phyloP scores from a whole-genome alignment of 2,888 invertebrate genomes.

The Pilophorus perplexus region DNA sequence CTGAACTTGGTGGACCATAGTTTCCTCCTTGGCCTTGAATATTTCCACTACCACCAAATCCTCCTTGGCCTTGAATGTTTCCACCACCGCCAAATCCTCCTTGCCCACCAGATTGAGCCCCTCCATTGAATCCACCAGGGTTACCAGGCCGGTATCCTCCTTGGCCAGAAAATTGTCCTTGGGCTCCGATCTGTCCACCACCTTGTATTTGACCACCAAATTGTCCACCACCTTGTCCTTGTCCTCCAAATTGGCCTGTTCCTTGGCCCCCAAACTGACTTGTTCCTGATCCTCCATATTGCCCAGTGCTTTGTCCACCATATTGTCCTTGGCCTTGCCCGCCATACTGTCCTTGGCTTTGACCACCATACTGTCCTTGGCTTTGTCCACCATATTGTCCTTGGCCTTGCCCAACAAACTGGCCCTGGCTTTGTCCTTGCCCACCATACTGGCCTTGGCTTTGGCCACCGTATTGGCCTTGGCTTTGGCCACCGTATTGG shows the following conservation, averaged over 20 bases:
- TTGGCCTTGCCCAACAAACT: neutral
- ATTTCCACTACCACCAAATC: slow-evolving; percentile 10
- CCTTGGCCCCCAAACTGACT: neutral
- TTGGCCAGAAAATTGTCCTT: slow-evolving; percentile 9
- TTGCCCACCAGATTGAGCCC: slow-evolving; percentile 20
- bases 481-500: too few relatives aligned
- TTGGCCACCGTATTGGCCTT: too few relatives aligned
- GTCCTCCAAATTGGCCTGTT: slow-evolving; percentile 7
- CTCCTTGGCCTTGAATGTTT: slow-evolving; percentile 25
- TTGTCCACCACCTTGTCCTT: slow-evolving; percentile 17
- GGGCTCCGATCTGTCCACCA: neutral
- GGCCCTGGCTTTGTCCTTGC: neutral
- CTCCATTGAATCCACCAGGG: neutral
- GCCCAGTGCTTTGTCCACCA: too few relatives aligned
- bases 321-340: neutral
- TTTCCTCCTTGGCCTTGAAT: slow-evolving; percentile 4
- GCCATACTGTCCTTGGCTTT: slow-evolving; percentile 11
- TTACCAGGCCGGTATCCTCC: slow-evolving; percentile 1
- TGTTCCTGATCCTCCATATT: neutral
- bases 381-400: slow-evolving; percentile 8
- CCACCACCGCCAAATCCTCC: neutral
- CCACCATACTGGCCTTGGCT: slow-evolving; percentile 27
- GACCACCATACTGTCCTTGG: neutral
- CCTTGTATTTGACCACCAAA: slow-evolving; percentile 7
- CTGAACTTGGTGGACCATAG: neutral